phyloP scores from a whole-genome alignment of 53 echinoderm and acorn worm genomes.

The Holothuria leucospilota region DNA sequence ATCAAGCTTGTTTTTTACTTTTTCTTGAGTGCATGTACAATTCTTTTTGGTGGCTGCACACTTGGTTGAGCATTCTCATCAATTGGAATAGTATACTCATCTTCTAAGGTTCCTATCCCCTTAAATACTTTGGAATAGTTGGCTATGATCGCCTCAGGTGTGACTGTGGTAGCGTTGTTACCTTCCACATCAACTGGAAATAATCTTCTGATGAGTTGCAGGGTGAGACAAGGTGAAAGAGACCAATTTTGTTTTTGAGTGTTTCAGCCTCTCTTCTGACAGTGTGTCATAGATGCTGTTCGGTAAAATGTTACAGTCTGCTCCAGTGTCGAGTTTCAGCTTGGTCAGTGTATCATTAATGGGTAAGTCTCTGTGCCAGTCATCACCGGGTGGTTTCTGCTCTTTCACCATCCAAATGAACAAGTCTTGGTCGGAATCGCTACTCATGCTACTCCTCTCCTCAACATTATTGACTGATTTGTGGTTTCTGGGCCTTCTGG shows the following conservation, averaged over 20 bases:
- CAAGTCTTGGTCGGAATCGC: background rate
- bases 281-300: background rate
- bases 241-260: background rate
- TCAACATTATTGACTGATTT: background rate
- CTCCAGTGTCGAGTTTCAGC: too few species aligned
- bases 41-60: too few species aligned
- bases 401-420: background rate
- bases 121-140: too few species aligned
- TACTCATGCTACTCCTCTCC: background rate
- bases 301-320: constrained; percentile 5
- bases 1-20: too few species aligned
- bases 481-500: too few species aligned
- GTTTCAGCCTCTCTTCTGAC: background rate
- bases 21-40: too few species aligned
- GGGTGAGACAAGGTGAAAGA: background rate
- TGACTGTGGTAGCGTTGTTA: too few species aligned
- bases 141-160: too few species aligned
- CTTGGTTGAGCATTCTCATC: too few species aligned
- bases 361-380: background rate
- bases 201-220: background rate
- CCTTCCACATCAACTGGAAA: background rate
- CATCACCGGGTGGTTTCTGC: background rate
- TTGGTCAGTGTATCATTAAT: background rate
- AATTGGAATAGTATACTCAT: too few species aligned
- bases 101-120: too few species aligned